Evolutionary conservation across 2,888 invertebrate genomes (phyloP).

Genomic region (Nomada flava): DNA sequence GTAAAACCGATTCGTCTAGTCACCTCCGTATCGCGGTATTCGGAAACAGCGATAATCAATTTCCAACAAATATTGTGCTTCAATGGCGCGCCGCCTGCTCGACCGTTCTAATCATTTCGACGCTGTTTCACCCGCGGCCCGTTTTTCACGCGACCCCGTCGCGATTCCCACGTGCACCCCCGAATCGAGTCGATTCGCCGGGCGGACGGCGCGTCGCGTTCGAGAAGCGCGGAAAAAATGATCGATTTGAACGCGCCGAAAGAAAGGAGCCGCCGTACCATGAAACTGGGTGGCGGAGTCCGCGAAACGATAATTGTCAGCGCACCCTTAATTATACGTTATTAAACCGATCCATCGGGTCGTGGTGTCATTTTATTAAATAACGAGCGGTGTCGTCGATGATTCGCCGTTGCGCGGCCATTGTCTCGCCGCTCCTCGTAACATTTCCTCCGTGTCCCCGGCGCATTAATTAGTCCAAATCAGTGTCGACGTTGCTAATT

Average conservation of each 20-base stretch:
- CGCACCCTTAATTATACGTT: conserved; percentile 70
- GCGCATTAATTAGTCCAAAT: conserved; percentile 70
- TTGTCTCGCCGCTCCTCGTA: conserved; percentile 52
- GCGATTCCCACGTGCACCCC: neutral
- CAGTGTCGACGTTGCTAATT: conserved; percentile 70
- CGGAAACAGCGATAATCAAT: conserved; percentile 66
- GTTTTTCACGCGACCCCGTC: neutral
- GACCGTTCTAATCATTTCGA: conserved; percentile 44
- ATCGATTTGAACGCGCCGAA: conserved; percentile 22
- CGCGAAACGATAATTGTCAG: conserved; percentile 53
- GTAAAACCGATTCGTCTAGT: conserved; percentile 69
- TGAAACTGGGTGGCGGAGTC: conserved; percentile 17
- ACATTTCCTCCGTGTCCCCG: conserved; percentile 59
- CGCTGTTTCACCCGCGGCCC: conserved; percentile 1
- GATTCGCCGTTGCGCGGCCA: conserved; percentile 63
- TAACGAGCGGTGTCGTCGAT: conserved; percentile 63
- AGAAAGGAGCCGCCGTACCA: conserved; percentile 37
- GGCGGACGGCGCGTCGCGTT: neutral
- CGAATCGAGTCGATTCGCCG: neutral
- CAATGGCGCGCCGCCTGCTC: conserved; percentile 43
- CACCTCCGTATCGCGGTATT: conserved; percentile 60
- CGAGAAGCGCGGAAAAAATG: neutral
- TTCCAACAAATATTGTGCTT: conserved; percentile 59
- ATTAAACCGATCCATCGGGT: conserved; percentile 65
- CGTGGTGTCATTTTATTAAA: conserved; percentile 62